Evolutionary conservation across 2,888 invertebrate genomes (phyloP), one percentile per base, ranked within the genome.

Genomic region (Thereva nobilitata): DNA sequence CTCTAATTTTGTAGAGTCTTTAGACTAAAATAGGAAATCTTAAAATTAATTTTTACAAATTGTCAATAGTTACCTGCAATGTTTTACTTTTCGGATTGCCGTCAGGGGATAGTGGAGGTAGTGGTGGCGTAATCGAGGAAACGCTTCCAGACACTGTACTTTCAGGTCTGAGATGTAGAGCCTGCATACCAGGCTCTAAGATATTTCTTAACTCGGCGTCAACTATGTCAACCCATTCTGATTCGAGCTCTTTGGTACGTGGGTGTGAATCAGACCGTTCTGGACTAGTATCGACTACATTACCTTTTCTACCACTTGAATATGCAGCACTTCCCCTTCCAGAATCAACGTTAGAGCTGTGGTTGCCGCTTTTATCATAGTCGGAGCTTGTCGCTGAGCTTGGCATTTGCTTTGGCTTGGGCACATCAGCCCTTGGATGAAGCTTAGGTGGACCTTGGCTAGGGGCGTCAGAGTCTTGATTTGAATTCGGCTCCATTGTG

Each of bases 151-250:
- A 87, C 8, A 86, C 78, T 1, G 86, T 86, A 0, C 89, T 89
- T 6, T 85, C 86, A 72, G 86, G 79, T 64, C 83, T 84, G 64
- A 87, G 79, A 44, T 86, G 81, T 77, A 87, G 78, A 71, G 84
- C 83, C n/a, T 89, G 87, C 63, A 89, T 80, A 76, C 88, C 87
- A 1, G 90, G 90, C 75, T 91, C 90, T 70, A 91, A 78, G 74
- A 91, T 91, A 77, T 89, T 89, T 12, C 91, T 83, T 34, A 92
- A 82, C 77, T 92, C 92, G 52, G 89, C 89, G 77, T 92, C 91
- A 7, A 91, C 91, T 55, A 90, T 85, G 73, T 91, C 91, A 1
- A 90, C 90, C 92, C 92, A 92, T 79, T 91, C 91, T 40, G 89
- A 86, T 74, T 90, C 90, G 72, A 85, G 86, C 40, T 82, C 85